Conservation (phyloP, 2,888 invertebrate genomes). For the Acrobasis repandana region DNA sequence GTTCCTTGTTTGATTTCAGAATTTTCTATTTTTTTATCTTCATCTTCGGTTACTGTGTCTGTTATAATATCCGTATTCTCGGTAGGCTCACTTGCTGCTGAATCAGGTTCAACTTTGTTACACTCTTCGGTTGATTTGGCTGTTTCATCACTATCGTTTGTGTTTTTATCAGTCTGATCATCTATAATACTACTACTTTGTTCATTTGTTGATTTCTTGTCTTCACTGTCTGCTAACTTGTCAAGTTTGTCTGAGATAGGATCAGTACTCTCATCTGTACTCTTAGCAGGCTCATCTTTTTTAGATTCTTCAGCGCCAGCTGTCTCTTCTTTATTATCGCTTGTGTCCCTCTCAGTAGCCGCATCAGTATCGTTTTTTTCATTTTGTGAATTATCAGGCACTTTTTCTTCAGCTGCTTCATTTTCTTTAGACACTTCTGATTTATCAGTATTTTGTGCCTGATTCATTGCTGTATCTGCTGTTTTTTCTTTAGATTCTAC, state of each 20-base stretch:
- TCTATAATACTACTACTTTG: conserved; percentile 16
- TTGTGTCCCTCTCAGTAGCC: background rate
- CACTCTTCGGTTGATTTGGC: background rate
- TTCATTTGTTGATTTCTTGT: conserved; percentile 2
- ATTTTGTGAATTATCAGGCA: background rate
- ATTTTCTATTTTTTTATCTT: conserved; percentile 24
- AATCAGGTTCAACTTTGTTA: background rate
- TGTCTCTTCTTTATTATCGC: conserved; percentile 20
- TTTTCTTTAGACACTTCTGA: background rate
- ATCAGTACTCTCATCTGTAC: conserved; percentile 16
- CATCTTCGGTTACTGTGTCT: conserved; percentile 4
- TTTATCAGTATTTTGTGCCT: background rate
- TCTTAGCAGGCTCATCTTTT: conserved; percentile 24
- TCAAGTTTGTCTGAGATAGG: conserved; percentile 12
- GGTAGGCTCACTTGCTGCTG: background rate
- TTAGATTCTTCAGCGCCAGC: conserved; percentile 23
- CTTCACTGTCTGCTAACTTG: conserved; percentile 13
- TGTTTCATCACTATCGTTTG: conserved; percentile 7
- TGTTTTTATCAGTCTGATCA: conserved; percentile 16
- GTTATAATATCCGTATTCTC: background rate
- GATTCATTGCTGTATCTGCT: background rate
- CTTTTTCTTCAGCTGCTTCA: background rate
- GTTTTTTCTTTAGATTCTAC: background rate
- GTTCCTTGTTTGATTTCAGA: conserved; percentile 34
- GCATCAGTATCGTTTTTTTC: conserved; percentile 6